phyloP scores from a whole-genome alignment of 2,113 vertebrate genomes.

The Esox niger region DNA sequence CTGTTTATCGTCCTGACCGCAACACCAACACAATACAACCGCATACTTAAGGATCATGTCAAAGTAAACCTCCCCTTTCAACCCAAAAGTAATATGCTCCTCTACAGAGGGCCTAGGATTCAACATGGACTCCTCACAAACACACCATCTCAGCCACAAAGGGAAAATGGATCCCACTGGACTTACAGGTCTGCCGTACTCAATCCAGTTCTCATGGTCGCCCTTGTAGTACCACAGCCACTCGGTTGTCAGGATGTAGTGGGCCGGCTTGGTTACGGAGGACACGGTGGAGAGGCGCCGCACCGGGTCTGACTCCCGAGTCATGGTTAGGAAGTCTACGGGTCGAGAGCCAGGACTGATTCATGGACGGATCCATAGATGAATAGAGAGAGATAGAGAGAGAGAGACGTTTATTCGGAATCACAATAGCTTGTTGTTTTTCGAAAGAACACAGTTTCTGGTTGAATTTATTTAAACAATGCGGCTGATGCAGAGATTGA shows the following conservation, averaged over 20 bases:
- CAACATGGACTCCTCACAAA: slow-evolving; percentile 50
- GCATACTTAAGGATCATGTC: no score
- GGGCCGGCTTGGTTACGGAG: slow-evolving; percentile 52
- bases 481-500: no score
- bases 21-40: neutral
- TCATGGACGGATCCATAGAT: no score
- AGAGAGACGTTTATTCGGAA: neutral
- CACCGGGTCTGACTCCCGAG: slow-evolving; percentile 26
- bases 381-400: neutral
- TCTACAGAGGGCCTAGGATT: no score
- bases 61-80: no score
- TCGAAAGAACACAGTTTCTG: no score
- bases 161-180: neutral
- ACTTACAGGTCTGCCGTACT: slow-evolving; percentile 66
- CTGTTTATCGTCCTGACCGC: slow-evolving; percentile 64
- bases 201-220: slow-evolving; percentile 61
- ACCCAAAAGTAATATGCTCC: no score
- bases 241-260: slow-evolving; percentile 63
- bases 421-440: no score
- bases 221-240: slow-evolving; percentile 72
- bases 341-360: slow-evolving; percentile 27
- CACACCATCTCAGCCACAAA: neutral
- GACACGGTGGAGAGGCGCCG: slow-evolving; percentile 66
- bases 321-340: slow-evolving; percentile 62
- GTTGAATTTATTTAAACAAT: no score